These are phyloP conservation scores for Chrysotoxum bicinctum DNA, from an alignment of 2,888 invertebrate genomes.

Conservation along the genomic window DNA sequence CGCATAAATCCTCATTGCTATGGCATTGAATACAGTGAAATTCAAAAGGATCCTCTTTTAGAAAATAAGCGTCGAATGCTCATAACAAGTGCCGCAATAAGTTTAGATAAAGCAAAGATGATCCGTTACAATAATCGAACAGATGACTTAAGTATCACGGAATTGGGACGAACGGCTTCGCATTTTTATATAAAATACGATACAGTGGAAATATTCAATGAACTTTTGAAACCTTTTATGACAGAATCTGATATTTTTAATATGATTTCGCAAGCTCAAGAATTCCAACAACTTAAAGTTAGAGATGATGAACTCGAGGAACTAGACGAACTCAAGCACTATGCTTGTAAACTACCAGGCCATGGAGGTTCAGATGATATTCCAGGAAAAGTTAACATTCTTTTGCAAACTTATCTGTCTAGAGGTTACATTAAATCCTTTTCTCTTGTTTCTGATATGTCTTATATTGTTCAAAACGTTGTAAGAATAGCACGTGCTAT, in stretches of 20 bases:
- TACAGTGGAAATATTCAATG: conserved; percentile 96
- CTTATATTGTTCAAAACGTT: conserved; percentile 88
- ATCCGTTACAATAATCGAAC: conserved; percentile 93
- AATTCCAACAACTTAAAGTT: conserved; percentile 97
- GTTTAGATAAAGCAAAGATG: conserved; percentile 96
- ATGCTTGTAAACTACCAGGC: conserved; percentile 90
- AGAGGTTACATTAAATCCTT: conserved; percentile 87
- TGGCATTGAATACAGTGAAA: conserved; percentile 85
- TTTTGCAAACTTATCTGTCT: conserved; percentile 95
- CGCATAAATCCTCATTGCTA: conserved; percentile 92
- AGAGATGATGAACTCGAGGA: conserved; percentile 97
- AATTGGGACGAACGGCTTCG: conserved; percentile 97
- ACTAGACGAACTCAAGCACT: conserved; percentile 88
- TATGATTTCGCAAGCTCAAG: conserved; percentile 95
- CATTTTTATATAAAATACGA: conserved; percentile 98
- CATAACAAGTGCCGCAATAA: conserved; percentile 90
- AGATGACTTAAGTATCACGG: conserved; percentile 90
- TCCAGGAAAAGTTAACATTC: conserved; percentile 95
- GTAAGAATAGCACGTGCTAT: conserved; percentile 94
- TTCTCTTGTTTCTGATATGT: conserved; percentile 80
- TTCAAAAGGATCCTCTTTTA: conserved; percentile 90
- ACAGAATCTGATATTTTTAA: conserved; percentile 92
- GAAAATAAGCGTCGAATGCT: conserved; percentile 89
- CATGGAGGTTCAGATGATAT: conserved; percentile 93
- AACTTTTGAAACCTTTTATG: conserved; percentile 90